These are phyloP conservation scores for Sipha flava DNA, from an alignment of 1,140 invertebrate species.

Conservation along the genomic window DNA sequence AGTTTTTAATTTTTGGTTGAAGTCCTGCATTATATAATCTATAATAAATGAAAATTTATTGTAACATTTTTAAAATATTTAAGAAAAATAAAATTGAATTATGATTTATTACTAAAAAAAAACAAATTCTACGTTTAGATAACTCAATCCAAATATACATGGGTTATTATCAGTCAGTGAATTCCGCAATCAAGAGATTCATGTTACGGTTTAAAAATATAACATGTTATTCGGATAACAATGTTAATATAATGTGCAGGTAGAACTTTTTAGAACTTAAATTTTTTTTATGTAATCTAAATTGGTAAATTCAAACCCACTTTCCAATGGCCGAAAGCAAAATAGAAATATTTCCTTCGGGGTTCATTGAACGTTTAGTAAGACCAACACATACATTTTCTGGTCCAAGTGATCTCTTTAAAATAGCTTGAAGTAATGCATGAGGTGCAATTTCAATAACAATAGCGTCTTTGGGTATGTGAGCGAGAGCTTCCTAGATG, in stretches of 20 bases:
- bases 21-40: conserved; percentile 70
- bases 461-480: conserved; percentile 79
- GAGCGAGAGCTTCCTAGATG: conserved; percentile 66
- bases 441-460: conserved; percentile 92
- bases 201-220: too few species aligned
- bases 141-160: too few species aligned
- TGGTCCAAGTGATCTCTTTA: conserved; percentile 60
- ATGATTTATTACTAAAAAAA: background rate
- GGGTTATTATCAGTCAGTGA: too few species aligned
- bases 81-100: background rate
- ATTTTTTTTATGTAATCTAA: background rate
- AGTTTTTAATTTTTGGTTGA: conserved; percentile 61
- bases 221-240: too few species aligned
- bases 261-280: too few species aligned
- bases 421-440: conserved; percentile 75
- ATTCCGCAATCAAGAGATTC: too few species aligned
- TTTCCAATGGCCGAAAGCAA: conserved; percentile 67
- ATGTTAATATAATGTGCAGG: too few species aligned
- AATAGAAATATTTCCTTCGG: conserved; percentile 42
- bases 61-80: background rate
- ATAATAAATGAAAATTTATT: too few species aligned
- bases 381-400: conserved; percentile 60
- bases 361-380: conserved; percentile 50
- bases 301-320: conserved; percentile 44
- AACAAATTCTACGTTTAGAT: too few species aligned